Evolutionary conservation across 2,113 vertebrate genomes (phyloP), one percentile per base, ranked within the genome.

Genomic region (Natator depressus): DNA sequence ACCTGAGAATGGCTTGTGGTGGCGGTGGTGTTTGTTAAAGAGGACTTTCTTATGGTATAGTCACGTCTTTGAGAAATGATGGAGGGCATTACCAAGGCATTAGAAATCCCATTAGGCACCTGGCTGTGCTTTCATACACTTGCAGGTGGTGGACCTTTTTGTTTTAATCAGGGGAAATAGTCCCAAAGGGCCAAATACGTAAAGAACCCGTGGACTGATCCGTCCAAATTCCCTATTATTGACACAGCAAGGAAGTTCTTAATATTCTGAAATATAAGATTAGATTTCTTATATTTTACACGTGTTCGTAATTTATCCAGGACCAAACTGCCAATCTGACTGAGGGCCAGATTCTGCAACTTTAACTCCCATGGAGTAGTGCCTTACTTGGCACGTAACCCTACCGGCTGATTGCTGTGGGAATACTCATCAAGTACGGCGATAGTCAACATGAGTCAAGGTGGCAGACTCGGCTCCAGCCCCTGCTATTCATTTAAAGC

Each of bases 211-310:
- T 84, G 49, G 25, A 35, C 53, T 42, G 84, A 91, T 82, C 84
- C 93, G 95, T 93, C 92, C 88, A 55, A 91, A 75, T 88, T 95
- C 94, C 79, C 50, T 87, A 54, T 55, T 93, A 22, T 29, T 94
- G 91, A 46, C 47, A 88, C n/a, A 88, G 78, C 62, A 79, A 76
- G 54, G 94, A 53, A 88, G 84, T 92, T 88, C 83, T 85, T 42
- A 42, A 42, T 42, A 42, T 42, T 42, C 42, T 42, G 42, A 42
- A 42, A 42, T 42, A 42, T 42, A 42, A 42, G 42, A 42, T 42
- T 42, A 42, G 90, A 80, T 17, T 38, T 95, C 83, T 89, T 85
- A 6, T 88, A 55, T 82, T 31, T 85, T 59, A 93, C 83, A 87
- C 81, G 72, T 0, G 1, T 57, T 93, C 54, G 76, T 65, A 91